phyloP scores from a whole-genome alignment of 2,888 invertebrate species.

The Drosophila monieri region DNA sequence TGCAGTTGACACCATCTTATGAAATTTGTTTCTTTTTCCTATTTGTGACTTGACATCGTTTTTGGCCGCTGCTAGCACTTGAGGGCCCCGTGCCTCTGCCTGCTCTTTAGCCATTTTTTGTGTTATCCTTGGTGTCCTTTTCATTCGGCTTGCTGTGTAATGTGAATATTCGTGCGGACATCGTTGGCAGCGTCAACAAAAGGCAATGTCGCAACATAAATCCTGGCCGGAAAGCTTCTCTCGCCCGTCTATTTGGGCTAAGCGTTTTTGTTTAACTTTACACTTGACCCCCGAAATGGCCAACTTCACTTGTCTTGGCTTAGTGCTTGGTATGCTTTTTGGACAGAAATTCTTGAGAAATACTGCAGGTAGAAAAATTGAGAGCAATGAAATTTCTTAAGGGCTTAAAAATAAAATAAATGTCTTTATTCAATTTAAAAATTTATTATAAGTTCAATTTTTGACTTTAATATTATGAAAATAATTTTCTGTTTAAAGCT shows the following conservation, averaged over 20 bases:
- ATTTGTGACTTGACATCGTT: slow-evolving; percentile 60
- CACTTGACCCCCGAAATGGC: slow-evolving; percentile 61
- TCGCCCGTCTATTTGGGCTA: slow-evolving; percentile 23
- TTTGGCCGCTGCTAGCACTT: slow-evolving; percentile 44
- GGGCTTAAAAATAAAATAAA: too few species aligned
- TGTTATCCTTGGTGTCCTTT: slow-evolving; percentile 20
- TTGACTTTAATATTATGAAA: background rate
- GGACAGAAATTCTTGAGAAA: background rate
- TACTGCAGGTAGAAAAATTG: slow-evolving; percentile 6
- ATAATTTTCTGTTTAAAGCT: background rate
- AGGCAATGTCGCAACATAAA: slow-evolving; percentile 51
- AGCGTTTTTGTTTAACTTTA: slow-evolving; percentile 64
- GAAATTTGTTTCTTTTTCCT: slow-evolving; percentile 55
- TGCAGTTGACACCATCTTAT: slow-evolving; percentile 63
- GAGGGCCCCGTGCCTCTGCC: slow-evolving; percentile 18
- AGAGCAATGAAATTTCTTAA: background rate
- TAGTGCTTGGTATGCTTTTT: slow-evolving; percentile 13
- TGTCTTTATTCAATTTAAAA: too few species aligned
- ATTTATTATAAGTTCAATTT: too few species aligned
- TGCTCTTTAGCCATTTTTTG: background rate
- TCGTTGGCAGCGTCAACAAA: slow-evolving; percentile 51
- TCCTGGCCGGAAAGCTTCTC: slow-evolving; percentile 27
- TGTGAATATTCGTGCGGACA: slow-evolving; percentile 56
- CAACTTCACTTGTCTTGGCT: slow-evolving; percentile 29
- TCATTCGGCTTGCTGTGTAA: slow-evolving; percentile 38